phyloP scores from a whole-genome alignment of 2,888 invertebrate genomes.

The Campoletis raptor region DNA sequence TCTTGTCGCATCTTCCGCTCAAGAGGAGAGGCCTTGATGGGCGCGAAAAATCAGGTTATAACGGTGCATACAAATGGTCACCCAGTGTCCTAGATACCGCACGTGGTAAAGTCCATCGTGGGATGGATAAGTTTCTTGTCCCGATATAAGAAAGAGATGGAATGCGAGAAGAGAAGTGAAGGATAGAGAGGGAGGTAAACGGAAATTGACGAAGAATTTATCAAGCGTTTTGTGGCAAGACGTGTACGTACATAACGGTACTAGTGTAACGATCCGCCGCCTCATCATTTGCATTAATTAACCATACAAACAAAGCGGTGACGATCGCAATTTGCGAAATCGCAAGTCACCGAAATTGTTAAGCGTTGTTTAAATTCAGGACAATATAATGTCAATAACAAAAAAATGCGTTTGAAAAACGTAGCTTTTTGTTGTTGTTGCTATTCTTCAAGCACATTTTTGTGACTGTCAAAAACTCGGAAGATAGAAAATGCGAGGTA shows the following conservation, averaged over 20 bases:
- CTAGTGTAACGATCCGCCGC: constrained; percentile 24
- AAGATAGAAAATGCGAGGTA: no score
- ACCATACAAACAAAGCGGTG: not conserved
- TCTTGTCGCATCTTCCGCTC: constrained; percentile 20
- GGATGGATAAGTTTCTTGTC: constrained; percentile 38
- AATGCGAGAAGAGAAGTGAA: constrained; percentile 22
- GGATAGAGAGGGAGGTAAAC: constrained; percentile 16
- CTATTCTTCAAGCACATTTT: not conserved
- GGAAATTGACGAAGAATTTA: constrained; percentile 50
- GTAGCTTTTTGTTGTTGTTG: not conserved
- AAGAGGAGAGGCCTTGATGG: constrained; percentile 19
- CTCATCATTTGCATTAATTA: constrained; percentile 15
- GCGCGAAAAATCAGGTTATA: constrained; percentile 80
- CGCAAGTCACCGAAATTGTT: not conserved
- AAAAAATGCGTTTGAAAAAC: not conserved
- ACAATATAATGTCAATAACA: not conserved
- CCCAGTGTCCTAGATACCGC: constrained; percentile 82
- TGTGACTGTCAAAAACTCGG: no score
- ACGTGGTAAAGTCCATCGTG: constrained; percentile 50
- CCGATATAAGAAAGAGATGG: constrained; percentile 26
- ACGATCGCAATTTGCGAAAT: not conserved
- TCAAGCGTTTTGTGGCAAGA: constrained; percentile 35
- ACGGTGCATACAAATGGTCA: constrained; percentile 83
- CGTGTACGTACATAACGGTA: constrained; percentile 41
- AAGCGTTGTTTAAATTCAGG: not conserved